Evolutionary conservation across 2,113 vertebrate genomes (phyloP), one percentile per base, ranked within the genome.

Genomic region (Fulmarus glacialis): DNA sequence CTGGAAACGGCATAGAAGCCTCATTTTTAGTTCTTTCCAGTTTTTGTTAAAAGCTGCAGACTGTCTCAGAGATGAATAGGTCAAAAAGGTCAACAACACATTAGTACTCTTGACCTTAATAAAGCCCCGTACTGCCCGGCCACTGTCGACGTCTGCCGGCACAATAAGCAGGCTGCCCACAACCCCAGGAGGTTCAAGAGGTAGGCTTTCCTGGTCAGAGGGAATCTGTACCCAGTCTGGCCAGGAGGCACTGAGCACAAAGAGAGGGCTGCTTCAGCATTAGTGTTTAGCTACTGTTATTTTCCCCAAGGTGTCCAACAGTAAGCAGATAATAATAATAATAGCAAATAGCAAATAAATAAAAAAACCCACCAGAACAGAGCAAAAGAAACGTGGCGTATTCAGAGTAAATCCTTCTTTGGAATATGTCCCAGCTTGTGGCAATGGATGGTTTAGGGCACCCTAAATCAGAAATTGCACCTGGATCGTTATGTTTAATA

Each of bases 121-220:
- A 38, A 53, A 55, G 20, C 24, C 27, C 32, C 4, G 1, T 50
- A 23, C 20, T 40, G 20, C 32, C 27, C 0, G 1, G 12, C 10
- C 16, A 7, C 19, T 47, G 50, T 58, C 1, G 2, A 14, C 9
- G 2, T 26, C n/a, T n/a, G 68, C 15, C 1, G 1, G 26, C 50
- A 66, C 13, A 40, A 11, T 36, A 40, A 68, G 22, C 20, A 80
- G 32, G 10, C 43, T 66, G 43, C 21, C 47, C 32, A 5, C 2
- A 4, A 26, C 11, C 45, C 40, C 52, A n/a, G 36, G n/a, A 58
- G 47, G 18, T 62, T 62, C 1, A 2, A 42, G 23, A 62, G 20
- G 18, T 11, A 43, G 32, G 18, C 15, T 66, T 32, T 73, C 59
- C 58, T 36, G 32, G 16, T 34, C 38, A 10, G 15, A 60, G 26